These are phyloP conservation scores for Papilio gigon DNA, from an alignment of 2,888 invertebrate species.

Conservation along the genomic window DNA sequence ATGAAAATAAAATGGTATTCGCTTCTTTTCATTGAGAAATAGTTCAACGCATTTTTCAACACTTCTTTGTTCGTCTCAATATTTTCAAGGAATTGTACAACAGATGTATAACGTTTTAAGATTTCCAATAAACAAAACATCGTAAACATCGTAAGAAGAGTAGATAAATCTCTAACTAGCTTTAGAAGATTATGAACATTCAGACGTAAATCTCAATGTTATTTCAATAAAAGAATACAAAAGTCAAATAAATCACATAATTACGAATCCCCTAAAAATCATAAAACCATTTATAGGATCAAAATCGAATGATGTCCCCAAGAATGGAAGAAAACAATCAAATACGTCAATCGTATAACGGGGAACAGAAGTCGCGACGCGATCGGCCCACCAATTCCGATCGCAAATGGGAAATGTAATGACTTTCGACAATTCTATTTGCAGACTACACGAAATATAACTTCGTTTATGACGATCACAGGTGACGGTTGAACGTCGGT, in stretches of 20 bases:
- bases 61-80: background rate
- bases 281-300: slow-evolving; percentile 34
- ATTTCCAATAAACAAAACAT: background rate
- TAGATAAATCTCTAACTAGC: background rate
- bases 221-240: background rate
- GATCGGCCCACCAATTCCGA: slow-evolving; percentile 72
- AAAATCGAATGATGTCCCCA: slow-evolving; percentile 52
- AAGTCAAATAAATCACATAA: background rate
- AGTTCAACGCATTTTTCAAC: background rate
- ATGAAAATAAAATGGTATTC: slow-evolving; percentile 50
- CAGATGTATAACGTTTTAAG: background rate
- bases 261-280: slow-evolving; percentile 29
- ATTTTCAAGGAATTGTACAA: background rate
- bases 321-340: slow-evolving; percentile 62
- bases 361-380: slow-evolving; percentile 54
- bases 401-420: slow-evolving; percentile 78
- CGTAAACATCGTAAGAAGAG: background rate
- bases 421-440: slow-evolving; percentile 75
- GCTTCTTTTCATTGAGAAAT: background rate
- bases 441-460: slow-evolving; percentile 61
- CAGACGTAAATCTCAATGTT: background rate
- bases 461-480: slow-evolving; percentile 61
- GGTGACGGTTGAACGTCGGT: slow-evolving; percentile 52
- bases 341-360: slow-evolving; percentile 53
- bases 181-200: background rate